phyloP scores from a whole-genome alignment of 2,113 vertebrate species.

The Illadopsis cleaveri region DNA sequence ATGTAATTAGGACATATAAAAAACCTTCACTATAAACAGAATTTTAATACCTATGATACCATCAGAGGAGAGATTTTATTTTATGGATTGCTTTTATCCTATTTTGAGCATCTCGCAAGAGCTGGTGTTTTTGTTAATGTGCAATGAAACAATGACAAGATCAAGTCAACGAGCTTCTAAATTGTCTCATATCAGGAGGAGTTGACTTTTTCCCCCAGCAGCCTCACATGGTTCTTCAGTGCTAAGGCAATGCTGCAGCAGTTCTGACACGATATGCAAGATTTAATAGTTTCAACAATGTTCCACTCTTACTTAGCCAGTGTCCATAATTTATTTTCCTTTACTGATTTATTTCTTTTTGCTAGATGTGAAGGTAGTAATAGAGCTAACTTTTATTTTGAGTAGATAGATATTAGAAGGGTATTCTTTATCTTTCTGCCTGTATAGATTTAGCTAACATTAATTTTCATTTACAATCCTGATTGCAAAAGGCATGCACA shows the following conservation, averaged over 20 bases:
- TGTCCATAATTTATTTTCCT: background rate
- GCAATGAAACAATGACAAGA: background rate
- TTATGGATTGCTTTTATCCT: constrained; percentile 53
- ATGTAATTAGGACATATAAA: constrained; percentile 48
- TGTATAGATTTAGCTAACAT: background rate
- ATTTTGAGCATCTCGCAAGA: constrained; percentile 38
- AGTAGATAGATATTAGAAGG: background rate
- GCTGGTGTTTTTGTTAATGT: constrained; percentile 2
- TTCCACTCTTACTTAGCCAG: background rate
- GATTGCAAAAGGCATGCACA: background rate
- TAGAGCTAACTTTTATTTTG: background rate
- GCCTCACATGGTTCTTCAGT: background rate
- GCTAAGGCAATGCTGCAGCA: background rate
- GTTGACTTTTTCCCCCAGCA: background rate
- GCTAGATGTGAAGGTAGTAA: background rate
- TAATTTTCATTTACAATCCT: constrained; percentile 35
- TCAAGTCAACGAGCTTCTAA: background rate
- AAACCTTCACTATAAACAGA: constrained; percentile 45
- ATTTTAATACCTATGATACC: constrained; percentile 37
- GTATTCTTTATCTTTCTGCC: constrained; percentile 28
- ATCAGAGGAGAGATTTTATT: constrained; percentile 29
- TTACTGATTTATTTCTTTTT: constrained; percentile 17
- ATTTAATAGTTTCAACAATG: background rate
- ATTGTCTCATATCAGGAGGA: background rate
- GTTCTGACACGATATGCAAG: background rate